phyloP scores from a whole-genome alignment of 2,888 invertebrate genomes.

The Netelia melanura region DNA sequence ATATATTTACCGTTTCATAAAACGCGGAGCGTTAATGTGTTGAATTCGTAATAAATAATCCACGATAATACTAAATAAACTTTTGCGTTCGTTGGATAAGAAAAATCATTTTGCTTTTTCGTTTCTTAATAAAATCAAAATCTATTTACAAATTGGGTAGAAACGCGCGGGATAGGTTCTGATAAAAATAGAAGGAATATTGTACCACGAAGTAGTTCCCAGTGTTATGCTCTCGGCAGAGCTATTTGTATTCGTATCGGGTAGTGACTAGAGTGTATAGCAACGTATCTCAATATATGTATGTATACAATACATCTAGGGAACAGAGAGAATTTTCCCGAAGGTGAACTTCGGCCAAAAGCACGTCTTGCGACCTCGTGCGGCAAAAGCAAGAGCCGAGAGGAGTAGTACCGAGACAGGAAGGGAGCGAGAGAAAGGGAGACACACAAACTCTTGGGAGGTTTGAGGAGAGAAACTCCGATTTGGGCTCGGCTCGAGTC shows the following conservation, averaged over 20 bases:
- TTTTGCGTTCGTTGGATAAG: not conserved
- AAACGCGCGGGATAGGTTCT: not conserved
- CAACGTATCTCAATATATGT: not conserved
- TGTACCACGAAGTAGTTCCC: constrained; percentile 10
- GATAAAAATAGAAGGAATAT: constrained; percentile 25
- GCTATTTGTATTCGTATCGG: constrained; percentile 61
- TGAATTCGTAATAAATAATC: no score
- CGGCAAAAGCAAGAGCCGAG: constrained; percentile 25
- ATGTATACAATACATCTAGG: not conserved
- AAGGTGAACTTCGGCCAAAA: constrained; percentile 56
- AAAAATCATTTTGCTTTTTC: not conserved
- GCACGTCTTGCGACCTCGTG: constrained; percentile 62
- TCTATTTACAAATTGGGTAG: constrained; percentile 35
- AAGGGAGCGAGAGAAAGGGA: not conserved
- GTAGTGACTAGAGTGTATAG: constrained; percentile 47
- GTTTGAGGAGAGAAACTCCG: not conserved
- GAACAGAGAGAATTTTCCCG: constrained; percentile 54
- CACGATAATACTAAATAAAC: no score
- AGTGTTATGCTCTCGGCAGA: constrained; percentile 4
- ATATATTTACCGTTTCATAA: no score
- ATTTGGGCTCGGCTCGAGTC: constrained; percentile 1
- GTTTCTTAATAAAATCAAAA: constrained; percentile 2
- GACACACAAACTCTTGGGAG: constrained; percentile 34
- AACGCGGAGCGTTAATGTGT: no score
- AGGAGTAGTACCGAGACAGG: not conserved